Percentiles rank a stretch among this genome's conserved stretches.
These are phyloP conservation scores for Beris chalybata DNA, from an alignment of 2,888 invertebrate species.

Conservation along the genomic window DNA sequence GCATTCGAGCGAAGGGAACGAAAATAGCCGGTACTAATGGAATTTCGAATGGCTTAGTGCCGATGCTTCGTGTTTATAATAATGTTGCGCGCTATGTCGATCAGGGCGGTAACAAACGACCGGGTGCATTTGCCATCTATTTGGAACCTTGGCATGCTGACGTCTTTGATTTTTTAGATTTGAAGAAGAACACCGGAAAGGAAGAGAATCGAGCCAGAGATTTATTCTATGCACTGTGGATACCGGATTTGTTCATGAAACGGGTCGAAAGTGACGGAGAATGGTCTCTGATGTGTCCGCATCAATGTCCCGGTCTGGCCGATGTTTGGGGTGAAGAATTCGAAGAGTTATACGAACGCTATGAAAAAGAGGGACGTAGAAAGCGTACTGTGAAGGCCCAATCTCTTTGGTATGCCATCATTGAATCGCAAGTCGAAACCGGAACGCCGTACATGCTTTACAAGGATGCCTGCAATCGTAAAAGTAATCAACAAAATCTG, in stretches of 20 bases:
- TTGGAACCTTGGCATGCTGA: constrained; percentile 99
- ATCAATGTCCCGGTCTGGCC: constrained; percentile 84
- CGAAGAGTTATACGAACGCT: constrained; percentile 80
- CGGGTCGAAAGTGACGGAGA: constrained; percentile 79
- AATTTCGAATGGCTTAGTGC: constrained; percentile 91
- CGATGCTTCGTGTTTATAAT: constrained; percentile 94
- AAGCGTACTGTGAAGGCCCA: constrained; percentile 77
- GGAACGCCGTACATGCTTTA: constrained; percentile 98
- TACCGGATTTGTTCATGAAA: constrained; percentile 97
- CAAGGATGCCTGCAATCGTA: constrained; percentile 94
- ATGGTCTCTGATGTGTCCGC: constrained; percentile 98
- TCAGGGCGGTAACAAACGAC: constrained; percentile 96
- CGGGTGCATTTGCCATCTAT: constrained; percentile 97
- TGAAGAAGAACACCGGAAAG: constrained; percentile 94
- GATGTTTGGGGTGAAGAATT: constrained; percentile 97
- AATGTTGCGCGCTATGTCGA: constrained; percentile 96
- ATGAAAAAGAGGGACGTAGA: constrained; percentile 78
- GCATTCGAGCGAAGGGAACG: constrained; percentile 89
- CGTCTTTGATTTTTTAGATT: constrained; percentile 90
- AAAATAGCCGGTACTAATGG: constrained; percentile 94
- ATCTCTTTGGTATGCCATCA: constrained; percentile 89
- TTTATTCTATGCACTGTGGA: constrained; percentile 96
- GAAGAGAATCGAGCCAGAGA: constrained; percentile 94
- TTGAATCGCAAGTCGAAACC: constrained; percentile 95
- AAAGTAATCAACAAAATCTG: constrained; percentile 96